These are phyloP conservation scores for Spinibarbus caldwelli DNA, from an alignment of 2,797 vertebrate genomes.

Conservation along the genomic window DNA sequence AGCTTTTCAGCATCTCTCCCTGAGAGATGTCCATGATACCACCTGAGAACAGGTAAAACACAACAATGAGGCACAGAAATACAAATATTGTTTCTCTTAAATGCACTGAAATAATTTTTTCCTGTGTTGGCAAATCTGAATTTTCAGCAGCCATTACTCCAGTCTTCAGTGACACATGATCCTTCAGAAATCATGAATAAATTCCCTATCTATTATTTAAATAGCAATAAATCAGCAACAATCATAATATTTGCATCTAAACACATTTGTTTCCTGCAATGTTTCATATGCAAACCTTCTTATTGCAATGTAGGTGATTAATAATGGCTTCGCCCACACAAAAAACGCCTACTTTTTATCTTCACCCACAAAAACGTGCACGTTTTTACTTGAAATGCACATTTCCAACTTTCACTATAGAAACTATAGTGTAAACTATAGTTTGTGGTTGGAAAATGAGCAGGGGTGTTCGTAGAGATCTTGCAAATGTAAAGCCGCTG, in stretches of 20 bases:
- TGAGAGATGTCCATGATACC: slow-evolving; percentile 89
- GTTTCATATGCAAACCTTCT: not conserved
- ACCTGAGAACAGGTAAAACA: slow-evolving; percentile 68
- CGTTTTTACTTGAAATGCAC: not conserved
- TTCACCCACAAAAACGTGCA: not conserved
- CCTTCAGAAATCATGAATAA: not conserved
- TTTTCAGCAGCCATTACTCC: not conserved
- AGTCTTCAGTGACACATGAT: not conserved
- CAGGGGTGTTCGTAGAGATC: slow-evolving; percentile 43
- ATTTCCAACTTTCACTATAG: slow-evolving; percentile 21
- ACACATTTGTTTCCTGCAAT: slow-evolving; percentile 6
- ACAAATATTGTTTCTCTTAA: not conserved
- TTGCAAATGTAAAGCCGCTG: slow-evolving; percentile 56
- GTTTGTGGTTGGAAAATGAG: slow-evolving; percentile 56
- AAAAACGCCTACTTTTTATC: not conserved
- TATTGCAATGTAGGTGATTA: not conserved
- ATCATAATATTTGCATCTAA: not conserved
- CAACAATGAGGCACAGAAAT: not conserved
- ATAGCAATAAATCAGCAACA: not conserved
- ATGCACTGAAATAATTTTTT: too few species aligned
- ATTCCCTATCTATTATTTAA: too few species aligned
- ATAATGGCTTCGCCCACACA: not conserved
- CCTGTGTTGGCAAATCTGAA: not conserved
- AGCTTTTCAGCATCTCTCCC: slow-evolving; percentile 89
- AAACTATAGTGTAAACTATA: slow-evolving; percentile 33